These are phyloP conservation scores for Gortyna flavago DNA, from an alignment of 2,888 invertebrate genomes.

Conservation along the genomic window DNA sequence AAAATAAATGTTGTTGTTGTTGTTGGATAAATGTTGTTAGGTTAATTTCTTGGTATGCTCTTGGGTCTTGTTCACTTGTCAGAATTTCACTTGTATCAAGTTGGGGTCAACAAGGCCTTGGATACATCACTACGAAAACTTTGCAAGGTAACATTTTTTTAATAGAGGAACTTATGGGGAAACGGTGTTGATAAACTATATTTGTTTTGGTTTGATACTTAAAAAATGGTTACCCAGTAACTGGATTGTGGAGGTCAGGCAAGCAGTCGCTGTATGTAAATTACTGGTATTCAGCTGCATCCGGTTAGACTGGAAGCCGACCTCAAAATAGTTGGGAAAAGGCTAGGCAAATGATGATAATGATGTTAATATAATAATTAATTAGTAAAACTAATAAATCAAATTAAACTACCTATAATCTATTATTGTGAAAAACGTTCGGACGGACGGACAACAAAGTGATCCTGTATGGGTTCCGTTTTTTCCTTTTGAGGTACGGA, in stretches of 20 bases:
- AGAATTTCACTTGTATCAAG: conserved; percentile 17
- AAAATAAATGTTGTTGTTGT: no score
- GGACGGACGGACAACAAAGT: no score
- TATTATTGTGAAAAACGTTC: not conserved
- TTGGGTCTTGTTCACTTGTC: conserved; percentile 11
- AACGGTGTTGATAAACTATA: not conserved
- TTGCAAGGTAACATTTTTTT: not conserved
- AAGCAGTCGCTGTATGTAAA: not conserved
- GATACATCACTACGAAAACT: conserved; percentile 11
- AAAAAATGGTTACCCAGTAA: no score
- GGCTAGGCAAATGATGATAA: not conserved
- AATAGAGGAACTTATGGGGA: not conserved
- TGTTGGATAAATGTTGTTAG: conserved; percentile 7
- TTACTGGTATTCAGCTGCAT: not conserved
- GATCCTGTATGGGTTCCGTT: no score
- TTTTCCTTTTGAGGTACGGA: no score
- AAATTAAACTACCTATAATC: not conserved
- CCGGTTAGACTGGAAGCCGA: not conserved
- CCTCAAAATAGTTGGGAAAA: no score
- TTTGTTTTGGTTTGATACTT: no score
- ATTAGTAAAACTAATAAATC: not conserved
- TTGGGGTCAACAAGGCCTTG: conserved; percentile 11
- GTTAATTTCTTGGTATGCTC: conserved; percentile 28
- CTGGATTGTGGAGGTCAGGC: not conserved
- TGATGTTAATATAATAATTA: not conserved